These are phyloP conservation scores for Tachina fera DNA, from an alignment of 2,888 invertebrate genomes.

Conservation along the genomic window DNA sequence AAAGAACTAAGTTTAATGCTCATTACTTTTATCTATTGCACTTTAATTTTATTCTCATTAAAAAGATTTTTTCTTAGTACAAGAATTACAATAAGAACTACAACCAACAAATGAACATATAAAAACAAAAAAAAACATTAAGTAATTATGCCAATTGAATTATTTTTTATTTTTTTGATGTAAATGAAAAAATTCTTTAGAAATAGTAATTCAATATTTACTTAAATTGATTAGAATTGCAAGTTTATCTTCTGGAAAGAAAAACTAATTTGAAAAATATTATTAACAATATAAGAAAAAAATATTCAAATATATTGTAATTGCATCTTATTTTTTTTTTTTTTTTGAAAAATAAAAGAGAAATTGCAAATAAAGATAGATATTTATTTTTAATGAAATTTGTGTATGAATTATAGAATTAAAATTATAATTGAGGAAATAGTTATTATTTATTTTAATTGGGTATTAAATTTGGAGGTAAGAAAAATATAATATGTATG, in stretches of 20 bases:
- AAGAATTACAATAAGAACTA: background rate
- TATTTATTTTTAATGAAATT: constrained; percentile 25
- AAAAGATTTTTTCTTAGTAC: background rate
- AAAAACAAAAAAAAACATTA: background rate
- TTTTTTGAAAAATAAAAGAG: no score
- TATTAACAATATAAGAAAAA: background rate
- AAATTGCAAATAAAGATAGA: constrained; percentile 24
- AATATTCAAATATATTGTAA: background rate
- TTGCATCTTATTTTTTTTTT: no score
- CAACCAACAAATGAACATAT: background rate
- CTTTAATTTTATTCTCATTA: no score
- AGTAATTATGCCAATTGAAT: constrained; percentile 43
- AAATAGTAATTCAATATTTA: constrained; percentile 45
- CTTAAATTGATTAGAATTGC: constrained; percentile 46
- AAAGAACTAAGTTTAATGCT: no score
- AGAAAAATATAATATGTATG: no score
- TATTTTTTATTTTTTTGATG: constrained; percentile 3
- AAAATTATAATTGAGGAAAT: background rate
- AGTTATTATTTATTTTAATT: background rate
- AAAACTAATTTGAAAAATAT: constrained; percentile 4
- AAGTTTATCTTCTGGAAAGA: background rate
- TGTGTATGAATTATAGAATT: background rate
- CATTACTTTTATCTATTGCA: no score
- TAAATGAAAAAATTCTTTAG: background rate
- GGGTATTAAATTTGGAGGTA: background rate